These are phyloP conservation scores for Dicyrtoma fusca DNA, from an alignment of 2,888 invertebrate species.

Conservation along the genomic window DNA sequence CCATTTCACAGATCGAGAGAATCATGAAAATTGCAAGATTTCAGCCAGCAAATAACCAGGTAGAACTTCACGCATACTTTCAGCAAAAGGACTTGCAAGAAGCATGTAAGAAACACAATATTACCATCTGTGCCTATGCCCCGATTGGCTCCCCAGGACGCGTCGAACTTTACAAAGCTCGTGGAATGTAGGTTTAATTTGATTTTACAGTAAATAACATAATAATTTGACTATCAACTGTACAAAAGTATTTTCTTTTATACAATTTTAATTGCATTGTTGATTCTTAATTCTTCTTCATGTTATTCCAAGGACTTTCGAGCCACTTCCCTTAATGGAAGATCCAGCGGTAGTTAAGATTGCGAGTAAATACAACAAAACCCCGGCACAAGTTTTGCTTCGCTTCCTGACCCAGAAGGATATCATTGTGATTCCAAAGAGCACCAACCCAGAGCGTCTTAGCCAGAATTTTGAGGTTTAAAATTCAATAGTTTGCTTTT, in stretches of 20 bases:
- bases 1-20: neutral
- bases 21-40: constrained; percentile 65
- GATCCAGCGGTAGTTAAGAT: constrained; percentile 59
- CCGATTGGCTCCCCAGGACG: constrained; percentile 51
- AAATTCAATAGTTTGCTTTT: neutral
- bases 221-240: too few relatives aligned
- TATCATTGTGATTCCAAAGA: constrained; percentile 80
- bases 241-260: too few relatives aligned
- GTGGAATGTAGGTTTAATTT: too few relatives aligned
- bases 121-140: constrained; percentile 51
- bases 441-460: constrained; percentile 73
- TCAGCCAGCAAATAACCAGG: constrained; percentile 66
- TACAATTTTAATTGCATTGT: too few relatives aligned
- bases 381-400: constrained; percentile 76
- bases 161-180: neutral
- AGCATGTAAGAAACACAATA: constrained; percentile 41
- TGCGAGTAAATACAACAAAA: constrained; percentile 65
- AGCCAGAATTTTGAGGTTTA: constrained; percentile 72
- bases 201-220: too few relatives aligned
- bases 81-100: constrained; percentile 45
- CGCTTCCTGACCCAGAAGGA: constrained; percentile 74
- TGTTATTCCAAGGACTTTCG: constrained; percentile 46
- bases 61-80: constrained; percentile 49
- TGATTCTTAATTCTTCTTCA: too few relatives aligned
- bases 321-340: constrained; percentile 52